Conservation (phyloP, 2,888 invertebrate genomes). For the Drosophila mettleri region DNA sequence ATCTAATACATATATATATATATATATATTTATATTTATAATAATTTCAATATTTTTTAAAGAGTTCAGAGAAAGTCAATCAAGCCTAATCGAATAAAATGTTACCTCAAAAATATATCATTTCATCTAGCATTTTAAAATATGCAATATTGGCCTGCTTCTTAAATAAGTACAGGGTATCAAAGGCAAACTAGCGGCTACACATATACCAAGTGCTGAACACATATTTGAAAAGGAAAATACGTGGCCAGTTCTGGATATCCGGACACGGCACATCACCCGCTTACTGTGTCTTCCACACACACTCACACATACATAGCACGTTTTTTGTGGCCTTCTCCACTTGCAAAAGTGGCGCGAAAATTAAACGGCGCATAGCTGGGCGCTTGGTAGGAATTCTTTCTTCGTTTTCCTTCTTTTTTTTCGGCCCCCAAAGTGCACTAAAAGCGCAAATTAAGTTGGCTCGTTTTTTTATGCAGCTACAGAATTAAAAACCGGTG, state of each 20-base stretch:
- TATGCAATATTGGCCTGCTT: neutral
- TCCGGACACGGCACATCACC: constrained; percentile 49
- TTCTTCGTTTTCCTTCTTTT: constrained; percentile 16
- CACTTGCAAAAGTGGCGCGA: constrained; percentile 61
- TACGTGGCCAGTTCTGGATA: constrained; percentile 70
- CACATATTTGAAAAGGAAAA: constrained; percentile 79
- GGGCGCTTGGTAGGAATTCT: constrained; percentile 22
- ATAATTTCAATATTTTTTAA: too few relatives aligned
- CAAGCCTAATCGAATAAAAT: too few relatives aligned
- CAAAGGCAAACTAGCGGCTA: constrained; percentile 27
- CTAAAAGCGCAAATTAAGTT: constrained; percentile 78
- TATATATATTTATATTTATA: neutral
- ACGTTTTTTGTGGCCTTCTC: constrained; percentile 22
- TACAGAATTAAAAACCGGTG: constrained; percentile 64
- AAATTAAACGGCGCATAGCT: constrained; percentile 76
- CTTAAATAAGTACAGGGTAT: constrained; percentile 4
- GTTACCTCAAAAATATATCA: too few relatives aligned
- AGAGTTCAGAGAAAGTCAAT: too few relatives aligned
- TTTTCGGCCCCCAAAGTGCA: constrained; percentile 58
- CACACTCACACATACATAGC: constrained; percentile 19
- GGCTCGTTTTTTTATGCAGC: constrained; percentile 51
- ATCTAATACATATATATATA: neutral
- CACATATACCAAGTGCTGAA: constrained; percentile 64
- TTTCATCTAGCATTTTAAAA: neutral
- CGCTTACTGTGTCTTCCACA: neutral